Evolutionary conservation across 1,140 invertebrate species (phyloP).

Genomic region (Epicauta chinensis): DNA sequence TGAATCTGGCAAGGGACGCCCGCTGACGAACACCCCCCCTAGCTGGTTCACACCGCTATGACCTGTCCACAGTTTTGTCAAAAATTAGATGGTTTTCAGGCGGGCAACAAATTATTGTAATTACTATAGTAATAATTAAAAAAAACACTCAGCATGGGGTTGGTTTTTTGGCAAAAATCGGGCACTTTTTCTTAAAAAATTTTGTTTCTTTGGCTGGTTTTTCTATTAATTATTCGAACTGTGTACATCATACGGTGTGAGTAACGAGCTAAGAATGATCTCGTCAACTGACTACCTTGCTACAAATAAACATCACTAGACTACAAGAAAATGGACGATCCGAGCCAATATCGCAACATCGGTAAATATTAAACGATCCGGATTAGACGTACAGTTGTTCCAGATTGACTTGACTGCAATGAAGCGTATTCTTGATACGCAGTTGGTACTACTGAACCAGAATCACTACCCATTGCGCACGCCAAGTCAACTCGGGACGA

Average conservation of each 20-base stretch:
- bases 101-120: too few relatives aligned
- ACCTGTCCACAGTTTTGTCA: constrained; percentile 55
- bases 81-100: not conserved
- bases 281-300: constrained; percentile 41
- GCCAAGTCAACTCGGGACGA: too few relatives aligned
- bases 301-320: constrained; percentile 9
- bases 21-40: constrained; percentile 97
- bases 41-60: constrained; percentile 98
- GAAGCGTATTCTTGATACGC: too few relatives aligned
- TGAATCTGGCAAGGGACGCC: constrained; percentile 91
- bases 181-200: not conserved
- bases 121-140: too few relatives aligned
- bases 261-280: constrained; percentile 41
- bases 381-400: too few relatives aligned
- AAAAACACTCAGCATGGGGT: too few relatives aligned
- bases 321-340: constrained; percentile 25
- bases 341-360: constrained; percentile 25
- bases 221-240: constrained; percentile 18
- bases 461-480: too few relatives aligned
- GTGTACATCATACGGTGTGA: constrained; percentile 39
- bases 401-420: too few relatives aligned
- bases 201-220: not conserved
- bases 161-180: not conserved
- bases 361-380: too few relatives aligned
- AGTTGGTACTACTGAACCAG: too few relatives aligned